These are phyloP conservation scores for Xestia sexstrigata DNA, from an alignment of 2,888 invertebrate species.

Conservation along the genomic window DNA sequence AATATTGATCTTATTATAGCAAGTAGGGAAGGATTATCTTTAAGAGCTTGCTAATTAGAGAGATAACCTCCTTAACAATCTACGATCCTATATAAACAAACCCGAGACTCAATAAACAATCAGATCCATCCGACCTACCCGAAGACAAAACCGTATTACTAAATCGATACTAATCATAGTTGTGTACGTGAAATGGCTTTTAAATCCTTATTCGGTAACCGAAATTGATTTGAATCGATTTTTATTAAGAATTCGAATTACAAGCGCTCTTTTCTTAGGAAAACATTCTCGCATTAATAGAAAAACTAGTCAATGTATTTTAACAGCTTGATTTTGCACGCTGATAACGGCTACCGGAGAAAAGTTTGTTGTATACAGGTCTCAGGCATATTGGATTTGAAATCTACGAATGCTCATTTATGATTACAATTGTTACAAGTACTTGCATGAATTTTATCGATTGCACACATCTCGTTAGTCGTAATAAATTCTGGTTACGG, in stretches of 20 bases:
- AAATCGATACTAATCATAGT: conserved; percentile 52
- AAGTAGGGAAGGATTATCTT: conserved; percentile 82
- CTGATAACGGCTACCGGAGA: conserved; percentile 30
- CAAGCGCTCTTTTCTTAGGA: conserved; percentile 35
- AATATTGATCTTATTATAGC: conserved; percentile 81
- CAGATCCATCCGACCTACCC: conserved; percentile 65
- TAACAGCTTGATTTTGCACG: conserved; percentile 33
- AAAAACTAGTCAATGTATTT: conserved; percentile 46
- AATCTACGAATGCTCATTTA: conserved; percentile 55
- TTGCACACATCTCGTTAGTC: conserved; percentile 51
- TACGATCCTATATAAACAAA: conserved; percentile 85
- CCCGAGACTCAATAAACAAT: conserved; percentile 77
- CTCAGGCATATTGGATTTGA: conserved; percentile 49
- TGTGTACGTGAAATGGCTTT: conserved; percentile 54
- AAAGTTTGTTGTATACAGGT: conserved; percentile 47
- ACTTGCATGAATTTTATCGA: conserved; percentile 55
- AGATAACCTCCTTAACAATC: conserved; percentile 84
- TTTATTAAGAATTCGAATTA: conserved; percentile 27
- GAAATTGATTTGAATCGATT: conserved; percentile 30
- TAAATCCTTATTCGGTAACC: conserved; percentile 36
- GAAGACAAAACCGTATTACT: conserved; percentile 69
- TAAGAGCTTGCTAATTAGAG: conserved; percentile 87
- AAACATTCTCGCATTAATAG: conserved; percentile 26
- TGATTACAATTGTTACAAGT: conserved; percentile 51
- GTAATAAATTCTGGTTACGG: conserved; percentile 46